These are phyloP conservation scores for Pteromalus puparum DNA, from an alignment of 1,140 invertebrate species.

Conservation along the genomic window DNA sequence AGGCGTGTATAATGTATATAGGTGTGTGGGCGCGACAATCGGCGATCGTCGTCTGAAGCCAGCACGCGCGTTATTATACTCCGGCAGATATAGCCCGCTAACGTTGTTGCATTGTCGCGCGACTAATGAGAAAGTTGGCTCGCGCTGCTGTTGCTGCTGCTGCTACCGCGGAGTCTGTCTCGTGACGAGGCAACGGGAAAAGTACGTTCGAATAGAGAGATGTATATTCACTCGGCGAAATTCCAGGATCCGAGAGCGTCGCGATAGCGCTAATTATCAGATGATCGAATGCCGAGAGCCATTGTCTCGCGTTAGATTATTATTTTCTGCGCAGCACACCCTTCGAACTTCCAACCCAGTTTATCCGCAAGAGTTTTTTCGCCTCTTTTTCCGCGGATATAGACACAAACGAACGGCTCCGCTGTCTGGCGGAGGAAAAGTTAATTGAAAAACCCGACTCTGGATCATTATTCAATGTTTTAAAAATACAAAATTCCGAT, in stretches of 20 bases:
- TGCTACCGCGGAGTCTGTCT: neutral
- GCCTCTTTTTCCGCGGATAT: neutral
- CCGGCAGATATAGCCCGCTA: slow-evolving; percentile 61
- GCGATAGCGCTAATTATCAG: slow-evolving; percentile 51
- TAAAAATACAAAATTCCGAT: no score
- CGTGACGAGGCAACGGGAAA: slow-evolving; percentile 28
- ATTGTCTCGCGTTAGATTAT: slow-evolving; percentile 35
- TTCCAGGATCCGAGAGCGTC: slow-evolving; percentile 26
- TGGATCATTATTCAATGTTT: no score
- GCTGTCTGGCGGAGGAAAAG: neutral
- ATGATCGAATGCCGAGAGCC: slow-evolving; percentile 35
- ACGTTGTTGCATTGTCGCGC: slow-evolving; percentile 66
- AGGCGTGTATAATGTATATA: no score
- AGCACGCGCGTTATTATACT: slow-evolving; percentile 66
- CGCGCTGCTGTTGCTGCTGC: slow-evolving; percentile 7
- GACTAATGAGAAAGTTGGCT: slow-evolving; percentile 73
- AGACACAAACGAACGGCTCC: no score
- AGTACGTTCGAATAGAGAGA: slow-evolving; percentile 31
- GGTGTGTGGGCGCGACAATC: slow-evolving; percentile 57
- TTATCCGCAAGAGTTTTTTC: slow-evolving; percentile 21
- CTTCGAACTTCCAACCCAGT: slow-evolving; percentile 31
- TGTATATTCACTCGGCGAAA: slow-evolving; percentile 8
- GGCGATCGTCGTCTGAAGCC: slow-evolving; percentile 65
- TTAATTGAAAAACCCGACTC: neutral
- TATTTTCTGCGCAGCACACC: slow-evolving; percentile 21